Base-by-base conservation (phyloP, 2,113 vertebrate genomes). In the Myiopsitta monachus region DNA sequence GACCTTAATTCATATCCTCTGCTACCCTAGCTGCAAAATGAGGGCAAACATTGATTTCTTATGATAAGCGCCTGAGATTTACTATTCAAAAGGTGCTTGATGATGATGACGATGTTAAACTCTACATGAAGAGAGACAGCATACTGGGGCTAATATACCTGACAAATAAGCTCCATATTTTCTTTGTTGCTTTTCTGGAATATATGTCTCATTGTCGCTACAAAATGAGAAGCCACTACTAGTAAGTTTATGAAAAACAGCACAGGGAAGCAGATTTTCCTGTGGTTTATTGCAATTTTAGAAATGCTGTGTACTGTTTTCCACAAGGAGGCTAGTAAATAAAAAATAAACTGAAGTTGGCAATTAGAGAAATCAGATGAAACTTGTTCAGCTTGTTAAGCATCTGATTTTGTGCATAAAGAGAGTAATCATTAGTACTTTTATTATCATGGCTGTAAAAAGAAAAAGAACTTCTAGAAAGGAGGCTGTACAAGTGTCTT, bases 301-400 rank as follows among this genome's bases (percentile, higher is more conserved):
- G 66, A 83, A 88, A 51, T 47, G 22, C 16, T 72, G 4, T 26
- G 3, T 77, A 54, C 30, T 55, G 4, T 76, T 86, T 96, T 96
- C 86, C 62, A 79, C 31, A 66, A 52, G 39, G 69, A 92, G 18
- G 23, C 19, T 76, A 54, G 33, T 26, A 95, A 94, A 93, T 62
- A 81, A 74, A 93, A 92, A 78, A 73, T 63, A 70, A 55, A 86
- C 39, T 64, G 44, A 89, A 87, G 38, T 5, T 77, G 30, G n/a
- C 74, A 94, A 86, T 93, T 94, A 86, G 49, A 90, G 54, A 94
- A 83, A 88, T 74, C 70, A 79, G 88, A 31, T 85, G 67, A 90
- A 92, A 87, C 51, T 67, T 55, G 31, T 91, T 93, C 88, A 88
- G n/a, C 73, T 95, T 96, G 84, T 93, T 94, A 93, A 82, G 57